Evolutionary conservation across 1,140 invertebrate species (phyloP).

Genomic region (Anastrepha ludens): DNA sequence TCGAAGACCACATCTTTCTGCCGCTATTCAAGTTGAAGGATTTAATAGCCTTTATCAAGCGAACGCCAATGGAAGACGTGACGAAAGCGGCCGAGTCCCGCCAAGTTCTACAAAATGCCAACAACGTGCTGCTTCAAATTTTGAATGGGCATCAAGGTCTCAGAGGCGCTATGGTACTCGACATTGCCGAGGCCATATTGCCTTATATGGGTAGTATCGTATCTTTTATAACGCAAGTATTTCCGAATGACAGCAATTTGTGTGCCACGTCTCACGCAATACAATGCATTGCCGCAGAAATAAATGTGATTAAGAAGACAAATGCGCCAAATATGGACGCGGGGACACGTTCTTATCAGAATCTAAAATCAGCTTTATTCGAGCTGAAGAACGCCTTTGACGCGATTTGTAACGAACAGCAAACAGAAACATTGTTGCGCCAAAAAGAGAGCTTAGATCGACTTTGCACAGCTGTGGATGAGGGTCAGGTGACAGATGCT

Average conservation of each 20-base stretch:
- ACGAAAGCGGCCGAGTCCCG: neutral
- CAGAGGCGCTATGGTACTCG: slow-evolving; percentile 56
- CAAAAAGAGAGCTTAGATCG: slow-evolving; percentile 9
- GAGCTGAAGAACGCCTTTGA: slow-evolving; percentile 21
- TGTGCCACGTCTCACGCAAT: neutral
- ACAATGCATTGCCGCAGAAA: neutral
- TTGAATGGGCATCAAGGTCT: slow-evolving; percentile 55
- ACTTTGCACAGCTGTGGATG: neutral
- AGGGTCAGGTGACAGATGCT: slow-evolving; percentile 55
- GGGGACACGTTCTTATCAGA: neutral
- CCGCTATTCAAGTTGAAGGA: slow-evolving; percentile 59
- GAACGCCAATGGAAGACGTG: slow-evolving; percentile 42
- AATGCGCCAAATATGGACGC: slow-evolving; percentile 46
- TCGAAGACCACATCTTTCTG: slow-evolving; percentile 60
- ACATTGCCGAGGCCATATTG: slow-evolving; percentile 23
- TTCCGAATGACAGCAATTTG: neutral
- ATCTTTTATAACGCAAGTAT: neutral
- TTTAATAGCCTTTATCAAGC: slow-evolving; percentile 56
- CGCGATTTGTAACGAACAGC: neutral
- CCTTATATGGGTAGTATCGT: slow-evolving; percentile 17
- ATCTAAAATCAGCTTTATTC: neutral
- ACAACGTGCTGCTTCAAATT: slow-evolving; percentile 49
- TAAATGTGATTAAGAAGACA: slow-evolving; percentile 36
- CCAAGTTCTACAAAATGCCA: slow-evolving; percentile 50
- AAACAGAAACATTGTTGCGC: neutral